Base-by-base conservation (phyloP, 2,797 vertebrate species). In the Gambusia yucatana region DNA sequence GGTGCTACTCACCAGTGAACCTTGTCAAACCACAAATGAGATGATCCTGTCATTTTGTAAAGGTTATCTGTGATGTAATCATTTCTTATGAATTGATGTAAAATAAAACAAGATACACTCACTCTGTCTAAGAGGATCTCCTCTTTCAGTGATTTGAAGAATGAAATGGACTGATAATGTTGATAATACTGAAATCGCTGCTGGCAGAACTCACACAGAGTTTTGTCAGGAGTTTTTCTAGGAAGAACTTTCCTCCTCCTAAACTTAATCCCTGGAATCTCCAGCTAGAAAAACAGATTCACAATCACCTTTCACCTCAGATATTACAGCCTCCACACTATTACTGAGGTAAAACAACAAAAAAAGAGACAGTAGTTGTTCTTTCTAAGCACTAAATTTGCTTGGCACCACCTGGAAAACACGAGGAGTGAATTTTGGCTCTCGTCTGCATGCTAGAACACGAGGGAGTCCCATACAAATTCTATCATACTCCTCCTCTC, bases 311-410 rank as follows among this genome's bases (percentile, higher is more conserved):
- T 77, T 81, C 83, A 86, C 86, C 87, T 87, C 76, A 84, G 79
- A 91, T 91, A 88, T 91, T 90, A 93, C 81, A 88, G 84, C 77
- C 78, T 81, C 78, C 84, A 82, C 84, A 87, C 61, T 90, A 88
- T 89, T 89, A 91, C 84, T 86, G 87, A 50, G 82, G 77, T 79
- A 69, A 88, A 82, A 90, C 88, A 89, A 84, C 25, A 46, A 85
- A 86, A 82, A 85, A 86, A 88, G 84, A 79, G 75, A 85, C 77
- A 74, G 80, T 90, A 84, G 76, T 84, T 84, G 80, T 87, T 80
- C 79, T 86, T 88, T 86, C 84, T 70, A 84, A 81, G 72, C 61
- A 75, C 74, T 84, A 74, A 48, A 77, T 59, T 48, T 76, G 72
- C 73, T 77, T 36, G 6, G 77, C 28, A 44, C 30, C 81, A 86